A percentile compares a stretch with the other conserved stretches of the same genome.
Evolutionary conservation across 1,140 invertebrate species (phyloP).

Genomic region (Agrilus planipennis): DNA sequence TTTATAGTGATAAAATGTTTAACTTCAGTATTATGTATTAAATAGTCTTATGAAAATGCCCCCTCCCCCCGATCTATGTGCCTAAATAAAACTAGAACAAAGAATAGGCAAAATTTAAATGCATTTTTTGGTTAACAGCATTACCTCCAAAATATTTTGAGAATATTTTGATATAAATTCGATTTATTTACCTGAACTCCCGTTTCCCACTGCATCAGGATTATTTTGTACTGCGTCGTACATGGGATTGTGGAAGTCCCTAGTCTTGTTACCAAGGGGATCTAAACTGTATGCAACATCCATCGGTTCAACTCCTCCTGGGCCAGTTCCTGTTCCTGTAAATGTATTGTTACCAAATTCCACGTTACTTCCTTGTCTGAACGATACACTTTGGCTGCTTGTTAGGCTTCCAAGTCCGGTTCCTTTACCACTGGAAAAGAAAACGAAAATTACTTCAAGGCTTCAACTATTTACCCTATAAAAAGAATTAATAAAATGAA

Average conservation of each 20-base stretch:
- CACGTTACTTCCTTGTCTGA: constrained; percentile 86
- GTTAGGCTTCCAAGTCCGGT: constrained; percentile 58
- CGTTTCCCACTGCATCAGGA: constrained; percentile 44
- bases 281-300: constrained; percentile 68
- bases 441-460: too few species aligned
- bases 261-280: constrained; percentile 57
- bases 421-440: constrained; percentile 56
- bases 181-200: constrained; percentile 43
- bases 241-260: constrained; percentile 94
- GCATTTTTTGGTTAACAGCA: too few species aligned
- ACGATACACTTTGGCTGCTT: constrained; percentile 89
- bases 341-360: constrained; percentile 66
- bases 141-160: too few species aligned
- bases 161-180: too few species aligned
- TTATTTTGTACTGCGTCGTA: constrained; percentile 69
- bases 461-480: too few species aligned
- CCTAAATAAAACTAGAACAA: too few species aligned
- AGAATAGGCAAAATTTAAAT: too few species aligned
- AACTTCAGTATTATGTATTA: too few species aligned
- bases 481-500: too few species aligned
- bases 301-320: constrained; percentile 32
- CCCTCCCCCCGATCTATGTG: too few species aligned
- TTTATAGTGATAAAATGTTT: too few species aligned
- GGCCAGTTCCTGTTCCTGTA: constrained; percentile 35
- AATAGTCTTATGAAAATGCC: too few species aligned